phyloP scores from a whole-genome alignment of 2,888 invertebrate species.

The Tryphoninae sp. region DNA sequence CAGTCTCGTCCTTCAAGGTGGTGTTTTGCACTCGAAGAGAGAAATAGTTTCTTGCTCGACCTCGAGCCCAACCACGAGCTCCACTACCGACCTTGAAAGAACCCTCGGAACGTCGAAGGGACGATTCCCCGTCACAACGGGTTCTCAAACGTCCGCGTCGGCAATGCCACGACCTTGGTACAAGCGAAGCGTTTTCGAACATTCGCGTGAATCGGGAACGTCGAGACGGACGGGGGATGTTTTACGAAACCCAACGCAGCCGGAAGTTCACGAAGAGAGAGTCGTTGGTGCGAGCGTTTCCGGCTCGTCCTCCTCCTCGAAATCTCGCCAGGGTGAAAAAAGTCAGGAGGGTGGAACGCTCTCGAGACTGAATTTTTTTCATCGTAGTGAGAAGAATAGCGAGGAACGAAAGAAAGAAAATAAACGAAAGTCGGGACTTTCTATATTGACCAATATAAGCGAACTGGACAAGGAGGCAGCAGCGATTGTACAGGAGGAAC shows the following conservation, averaged over 20 bases:
- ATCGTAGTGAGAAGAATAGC: slow-evolving; percentile 70
- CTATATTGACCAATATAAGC: slow-evolving; percentile 88
- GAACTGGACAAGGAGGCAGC: slow-evolving; percentile 91
- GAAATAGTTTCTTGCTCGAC: slow-evolving; percentile 51
- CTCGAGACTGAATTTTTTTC: slow-evolving; percentile 81
- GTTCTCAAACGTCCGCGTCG: slow-evolving; percentile 66
- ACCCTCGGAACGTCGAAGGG: slow-evolving; percentile 34
- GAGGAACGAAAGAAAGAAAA: slow-evolving; percentile 79
- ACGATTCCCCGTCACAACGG: slow-evolving; percentile 58
- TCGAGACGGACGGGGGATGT: slow-evolving; percentile 68
- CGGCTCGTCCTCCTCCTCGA: background rate
- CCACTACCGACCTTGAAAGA: slow-evolving; percentile 1
- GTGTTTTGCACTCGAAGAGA: slow-evolving; percentile 74
- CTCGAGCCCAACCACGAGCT: background rate
- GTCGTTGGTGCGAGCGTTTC: background rate
- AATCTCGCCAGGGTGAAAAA: slow-evolving; percentile 35
- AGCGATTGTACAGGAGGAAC: slow-evolving; percentile 86
- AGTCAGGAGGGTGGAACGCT: slow-evolving; percentile 77
- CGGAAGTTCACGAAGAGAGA: slow-evolving; percentile 16
- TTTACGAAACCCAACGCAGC: slow-evolving; percentile 66
- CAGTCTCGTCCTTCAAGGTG: slow-evolving; percentile 76
- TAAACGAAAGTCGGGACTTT: slow-evolving; percentile 84
- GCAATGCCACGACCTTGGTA: slow-evolving; percentile 86
- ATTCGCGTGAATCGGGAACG: slow-evolving; percentile 71
- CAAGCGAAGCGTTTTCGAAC: slow-evolving; percentile 83